Base-by-base conservation (phyloP, 2,113 vertebrate genomes). In the Brienomyrus longianalis region DNA sequence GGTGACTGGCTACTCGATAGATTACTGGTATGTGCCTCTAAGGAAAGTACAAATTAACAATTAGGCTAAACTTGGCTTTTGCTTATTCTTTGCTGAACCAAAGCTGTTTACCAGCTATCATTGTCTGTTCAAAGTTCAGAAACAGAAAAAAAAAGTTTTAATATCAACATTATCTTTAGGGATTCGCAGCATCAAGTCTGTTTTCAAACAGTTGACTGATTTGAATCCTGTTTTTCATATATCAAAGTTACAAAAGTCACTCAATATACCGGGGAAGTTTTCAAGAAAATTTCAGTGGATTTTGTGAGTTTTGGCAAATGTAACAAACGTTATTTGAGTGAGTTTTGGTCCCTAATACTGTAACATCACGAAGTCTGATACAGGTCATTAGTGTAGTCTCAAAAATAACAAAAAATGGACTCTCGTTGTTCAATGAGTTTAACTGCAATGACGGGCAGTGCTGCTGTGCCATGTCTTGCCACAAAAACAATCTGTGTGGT, bases 1-100 rank as follows among this genome's bases (percentile, higher is more conserved):
- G 95, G 95, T 93, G 91, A 97, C 89, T 95, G 92, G 94, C 95
- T 95, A 95, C 95, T 97, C 96, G 97, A 92, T 94, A 95, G 93
- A 94, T 94, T 94, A 94, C 88, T 91, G 92, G 93, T 92, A 91
- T 92, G 90, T 91, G 91, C 89, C 89, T 91, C 74, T 89, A 89
- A 91, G 94, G 92, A 92, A 50, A 88, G 90, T 87, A 86, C 90
- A 77, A 90, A 90, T 88, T 62, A 89, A 90, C 90, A 66, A 27
- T 88, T 56, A 88, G 1, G 80, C 8, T 56, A 8, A 74, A 52
- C 27, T 56, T 15, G 27, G 85, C 54, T 86, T 54, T 86, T 35
- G 8, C 43, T 39, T 77, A 39, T 19, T 77, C 45, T 85, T 66
- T 17, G n/a, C 19, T 70, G n/a, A 21, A 27, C 21, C 50, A 19